phyloP scores from a whole-genome alignment of 1,140 invertebrate species.

The Homalodisca vitripennis region DNA sequence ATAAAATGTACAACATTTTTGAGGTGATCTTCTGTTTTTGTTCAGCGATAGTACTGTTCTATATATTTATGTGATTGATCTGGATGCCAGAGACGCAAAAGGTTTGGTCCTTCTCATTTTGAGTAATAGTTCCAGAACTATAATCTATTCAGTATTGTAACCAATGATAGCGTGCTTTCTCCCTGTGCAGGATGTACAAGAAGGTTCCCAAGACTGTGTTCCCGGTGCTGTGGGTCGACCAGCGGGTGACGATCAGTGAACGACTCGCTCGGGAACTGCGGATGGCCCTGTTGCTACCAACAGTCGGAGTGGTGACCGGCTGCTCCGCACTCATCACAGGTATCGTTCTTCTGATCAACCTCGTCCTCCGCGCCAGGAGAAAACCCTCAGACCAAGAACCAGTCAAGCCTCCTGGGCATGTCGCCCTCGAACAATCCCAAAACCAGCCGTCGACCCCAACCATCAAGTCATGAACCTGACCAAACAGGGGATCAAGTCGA shows the following conservation, averaged over 20 bases:
- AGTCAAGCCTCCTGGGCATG: background rate
- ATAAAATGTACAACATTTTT: no score
- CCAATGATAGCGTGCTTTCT: conserved; percentile 23
- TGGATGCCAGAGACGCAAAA: background rate
- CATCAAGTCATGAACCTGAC: no score
- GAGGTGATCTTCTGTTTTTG: background rate
- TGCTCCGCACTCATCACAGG: background rate
- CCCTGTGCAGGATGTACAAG: conserved; percentile 57
- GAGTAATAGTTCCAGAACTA: conserved; percentile 9
- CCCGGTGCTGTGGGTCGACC: conserved; percentile 76
- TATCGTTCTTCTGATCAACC: background rate
- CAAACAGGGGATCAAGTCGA: no score
- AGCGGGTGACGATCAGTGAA: conserved; percentile 59
- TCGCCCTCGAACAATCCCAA: background rate
- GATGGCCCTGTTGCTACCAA: conserved; percentile 35
- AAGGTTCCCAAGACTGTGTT: conserved; percentile 67
- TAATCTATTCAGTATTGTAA: conserved; percentile 21
- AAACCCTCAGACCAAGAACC: background rate
- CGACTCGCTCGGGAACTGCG: conserved; percentile 49
- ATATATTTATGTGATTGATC: background rate
- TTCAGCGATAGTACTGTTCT: background rate
- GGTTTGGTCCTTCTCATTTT: background rate
- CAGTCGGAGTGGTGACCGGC: background rate
- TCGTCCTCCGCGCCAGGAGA: background rate
- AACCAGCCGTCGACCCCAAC: no score